Percentiles rank a stretch among this genome's conserved stretches.
Evolutionary conservation across 2,888 invertebrate species (phyloP).

Genomic region (Nephrotoma guestfalica): DNA sequence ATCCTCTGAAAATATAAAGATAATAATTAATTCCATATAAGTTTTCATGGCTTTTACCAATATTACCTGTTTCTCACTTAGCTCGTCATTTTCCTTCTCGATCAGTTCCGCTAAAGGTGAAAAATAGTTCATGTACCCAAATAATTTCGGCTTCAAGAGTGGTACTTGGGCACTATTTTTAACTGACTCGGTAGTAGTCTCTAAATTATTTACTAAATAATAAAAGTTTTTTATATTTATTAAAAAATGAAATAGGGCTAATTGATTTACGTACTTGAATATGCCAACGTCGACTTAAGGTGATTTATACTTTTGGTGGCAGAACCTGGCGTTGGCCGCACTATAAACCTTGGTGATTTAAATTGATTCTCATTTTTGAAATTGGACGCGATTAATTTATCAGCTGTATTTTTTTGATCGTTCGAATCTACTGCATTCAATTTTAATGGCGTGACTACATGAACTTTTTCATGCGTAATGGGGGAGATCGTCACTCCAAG

Average conservation of each 20-base stretch:
- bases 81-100: neutral
- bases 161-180: neutral
- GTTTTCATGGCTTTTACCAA: neutral
- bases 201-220: conserved; percentile 3
- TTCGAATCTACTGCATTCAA: neutral
- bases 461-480: conserved; percentile 64
- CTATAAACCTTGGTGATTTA: conserved; percentile 36
- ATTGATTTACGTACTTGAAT: conserved; percentile 1
- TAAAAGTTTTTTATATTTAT: neutral
- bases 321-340: conserved; percentile 36
- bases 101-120: neutral
- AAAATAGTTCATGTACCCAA: conserved; percentile 1
- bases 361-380: conserved; percentile 16
- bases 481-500: conserved; percentile 58
- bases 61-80: neutral
- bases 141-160: neutral
- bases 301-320: neutral
- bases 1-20: neutral
- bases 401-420: neutral
- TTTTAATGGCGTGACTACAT: conserved; percentile 67
- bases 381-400: conserved; percentile 7
- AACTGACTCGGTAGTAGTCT: neutral
- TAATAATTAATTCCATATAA: neutral
- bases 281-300: neutral
- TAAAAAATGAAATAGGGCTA: neutral